Base-by-base conservation (phyloP, 2,113 vertebrate species). In the Sebastes schlegelii region DNA sequence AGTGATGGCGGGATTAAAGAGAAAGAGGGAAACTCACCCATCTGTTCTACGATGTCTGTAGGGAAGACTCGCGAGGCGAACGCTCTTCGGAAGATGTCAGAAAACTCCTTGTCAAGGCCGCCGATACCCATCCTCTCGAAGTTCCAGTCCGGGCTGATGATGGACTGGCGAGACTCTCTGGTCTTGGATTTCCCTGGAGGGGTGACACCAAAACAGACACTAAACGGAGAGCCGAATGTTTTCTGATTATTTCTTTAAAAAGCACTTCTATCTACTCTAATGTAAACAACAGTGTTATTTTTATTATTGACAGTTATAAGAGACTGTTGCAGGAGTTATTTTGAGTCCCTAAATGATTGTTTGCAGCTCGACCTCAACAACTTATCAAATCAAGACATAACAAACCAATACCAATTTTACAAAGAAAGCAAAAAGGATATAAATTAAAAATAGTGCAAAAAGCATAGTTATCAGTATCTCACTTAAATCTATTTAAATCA, bases 101-200 rank as follows among this genome's bases (percentile, higher is more conserved):
- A 99, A 81, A 99, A 99, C 79, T 99, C 98, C 78, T 95, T 99
- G 94, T 99, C 98, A 3, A 99, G 95, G 70, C 98, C 98, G 9
- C 98, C 98, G 2, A 99, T 99, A 2, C 98, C 98, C 98, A 99
- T 99, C 80, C 96, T 97, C 95, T 99, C 98, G 92, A 99, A 99
- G 88, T 99, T 99, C 98, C 98, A 99, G 91, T 99, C 98, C 0
- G 98, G 98, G 90, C 97, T 99, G 94, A 99, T 99, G 94, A 99
- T 99, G 3, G 98, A 98, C 92, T 99, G 98, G 0, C 97, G 96
- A 54, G 97, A 96, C 86, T 97, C 97, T 89, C 96, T 95, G 74
- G 97, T 98, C 94, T 97, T 99, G 6, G 98, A 93, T 92, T 98
- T 99, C 40, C 98, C 98, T 99, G 60, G 0, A 54, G 45, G 52